These are phyloP conservation scores for Gallinago stenura DNA, from an alignment of 2,797 vertebrate species.

Conservation along the genomic window DNA sequence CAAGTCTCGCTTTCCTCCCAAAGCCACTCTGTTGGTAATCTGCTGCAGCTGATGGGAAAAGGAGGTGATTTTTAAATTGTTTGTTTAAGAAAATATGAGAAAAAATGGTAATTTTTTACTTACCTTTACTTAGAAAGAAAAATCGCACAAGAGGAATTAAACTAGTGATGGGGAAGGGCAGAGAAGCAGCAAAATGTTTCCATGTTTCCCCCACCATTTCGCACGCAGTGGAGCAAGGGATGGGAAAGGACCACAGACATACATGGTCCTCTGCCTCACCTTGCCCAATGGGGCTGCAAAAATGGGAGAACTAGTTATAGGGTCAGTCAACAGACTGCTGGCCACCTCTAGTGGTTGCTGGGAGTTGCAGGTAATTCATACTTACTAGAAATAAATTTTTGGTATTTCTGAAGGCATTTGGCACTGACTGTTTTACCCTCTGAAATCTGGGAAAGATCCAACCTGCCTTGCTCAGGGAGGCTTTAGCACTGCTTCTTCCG, in stretches of 20 bases:
- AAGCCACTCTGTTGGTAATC: background rate
- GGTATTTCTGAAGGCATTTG: background rate
- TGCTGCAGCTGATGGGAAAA: background rate
- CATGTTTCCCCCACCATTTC: background rate
- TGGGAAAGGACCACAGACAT: background rate
- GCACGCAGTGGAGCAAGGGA: background rate
- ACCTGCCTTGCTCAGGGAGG: background rate
- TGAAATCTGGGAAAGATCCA: background rate
- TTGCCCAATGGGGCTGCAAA: background rate
- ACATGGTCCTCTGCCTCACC: background rate
- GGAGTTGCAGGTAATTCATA: background rate
- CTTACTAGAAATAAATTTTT: background rate
- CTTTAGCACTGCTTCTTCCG: background rate
- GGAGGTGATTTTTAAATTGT: background rate
- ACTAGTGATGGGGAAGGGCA: background rate
- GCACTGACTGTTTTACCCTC: background rate
- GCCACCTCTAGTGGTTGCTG: constrained; percentile 39
- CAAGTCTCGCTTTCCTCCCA: background rate
- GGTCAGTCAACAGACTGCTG: constrained; percentile 23
- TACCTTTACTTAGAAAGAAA: background rate
- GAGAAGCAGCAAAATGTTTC: background rate
- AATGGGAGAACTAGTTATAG: background rate
- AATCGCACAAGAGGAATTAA: background rate
- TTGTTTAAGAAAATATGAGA: background rate
- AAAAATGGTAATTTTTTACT: background rate